phyloP scores from a whole-genome alignment of 2,797 vertebrate species.

The Premnoplex brunnescens region DNA sequence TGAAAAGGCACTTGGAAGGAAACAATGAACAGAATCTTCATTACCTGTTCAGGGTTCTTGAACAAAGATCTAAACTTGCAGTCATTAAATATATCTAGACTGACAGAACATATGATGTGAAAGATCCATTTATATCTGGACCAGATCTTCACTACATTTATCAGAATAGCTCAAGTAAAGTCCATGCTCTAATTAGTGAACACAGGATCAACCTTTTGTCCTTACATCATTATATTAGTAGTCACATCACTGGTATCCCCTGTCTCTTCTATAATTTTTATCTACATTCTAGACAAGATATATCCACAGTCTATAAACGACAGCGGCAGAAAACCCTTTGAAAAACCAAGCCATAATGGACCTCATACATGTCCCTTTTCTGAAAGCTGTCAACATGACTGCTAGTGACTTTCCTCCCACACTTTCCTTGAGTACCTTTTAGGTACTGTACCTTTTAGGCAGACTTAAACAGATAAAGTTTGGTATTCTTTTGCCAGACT shows the following conservation, averaged over 20 bases:
- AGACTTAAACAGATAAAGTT: background rate
- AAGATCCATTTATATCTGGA: background rate
- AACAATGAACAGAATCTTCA: background rate
- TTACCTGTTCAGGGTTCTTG: background rate
- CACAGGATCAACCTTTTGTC: background rate
- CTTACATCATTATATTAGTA: background rate
- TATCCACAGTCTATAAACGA: background rate
- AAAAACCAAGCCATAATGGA: background rate
- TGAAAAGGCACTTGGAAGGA: background rate
- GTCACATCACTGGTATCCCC: background rate
- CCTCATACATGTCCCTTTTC: background rate
- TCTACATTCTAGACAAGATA: background rate
- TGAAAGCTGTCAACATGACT: background rate
- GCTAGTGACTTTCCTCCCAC: background rate
- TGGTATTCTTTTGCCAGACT: background rate
- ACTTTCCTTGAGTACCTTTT: accelerated
- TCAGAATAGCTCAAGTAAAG: background rate
- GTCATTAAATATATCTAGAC: background rate
- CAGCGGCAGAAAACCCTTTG: background rate
- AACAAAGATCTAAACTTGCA: background rate
- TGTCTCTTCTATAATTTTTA: background rate
- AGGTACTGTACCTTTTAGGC: background rate
- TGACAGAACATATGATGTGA: background rate
- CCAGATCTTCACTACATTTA: background rate
- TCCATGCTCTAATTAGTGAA: background rate